These are phyloP conservation scores for Sebastes steindachneri DNA, from an alignment of 2,797 vertebrate genomes.

Conservation along the genomic window DNA sequence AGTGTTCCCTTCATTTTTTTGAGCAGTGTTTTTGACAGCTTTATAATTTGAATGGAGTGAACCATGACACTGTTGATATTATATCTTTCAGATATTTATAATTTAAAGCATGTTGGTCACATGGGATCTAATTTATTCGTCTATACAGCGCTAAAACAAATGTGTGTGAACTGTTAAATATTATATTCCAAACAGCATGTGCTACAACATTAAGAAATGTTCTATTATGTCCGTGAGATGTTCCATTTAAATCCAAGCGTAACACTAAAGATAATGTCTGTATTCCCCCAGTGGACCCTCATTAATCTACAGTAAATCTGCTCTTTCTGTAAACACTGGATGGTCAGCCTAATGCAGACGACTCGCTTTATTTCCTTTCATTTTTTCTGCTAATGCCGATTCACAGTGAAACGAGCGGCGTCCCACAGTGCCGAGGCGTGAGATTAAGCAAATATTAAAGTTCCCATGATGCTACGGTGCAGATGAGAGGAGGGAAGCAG, in stretches of 20 bases:
- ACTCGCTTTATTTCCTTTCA: neutral
- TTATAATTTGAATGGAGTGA: no score
- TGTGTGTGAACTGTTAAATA: neutral
- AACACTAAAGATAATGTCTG: neutral
- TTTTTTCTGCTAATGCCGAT: neutral
- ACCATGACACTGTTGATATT: no score
- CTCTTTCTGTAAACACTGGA: neutral
- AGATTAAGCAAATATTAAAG: constrained; percentile 1
- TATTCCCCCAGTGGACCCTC: neutral
- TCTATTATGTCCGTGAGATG: neutral
- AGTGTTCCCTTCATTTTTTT: no score
- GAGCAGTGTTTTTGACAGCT: no score
- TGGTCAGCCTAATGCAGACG: neutral
- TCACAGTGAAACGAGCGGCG: neutral
- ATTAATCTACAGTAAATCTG: neutral
- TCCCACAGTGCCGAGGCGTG: neutral
- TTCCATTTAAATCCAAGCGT: neutral
- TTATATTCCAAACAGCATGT: neutral
- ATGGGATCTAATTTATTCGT: no score
- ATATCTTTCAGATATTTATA: no score
- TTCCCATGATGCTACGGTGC: neutral
- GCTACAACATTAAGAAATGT: neutral
- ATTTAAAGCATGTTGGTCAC: no score
- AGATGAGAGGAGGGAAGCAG: neutral
- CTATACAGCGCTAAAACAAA: no score